Base-by-base conservation (phyloP, 1,140 invertebrate genomes). In the Caenorhabditis remanei region DNA sequence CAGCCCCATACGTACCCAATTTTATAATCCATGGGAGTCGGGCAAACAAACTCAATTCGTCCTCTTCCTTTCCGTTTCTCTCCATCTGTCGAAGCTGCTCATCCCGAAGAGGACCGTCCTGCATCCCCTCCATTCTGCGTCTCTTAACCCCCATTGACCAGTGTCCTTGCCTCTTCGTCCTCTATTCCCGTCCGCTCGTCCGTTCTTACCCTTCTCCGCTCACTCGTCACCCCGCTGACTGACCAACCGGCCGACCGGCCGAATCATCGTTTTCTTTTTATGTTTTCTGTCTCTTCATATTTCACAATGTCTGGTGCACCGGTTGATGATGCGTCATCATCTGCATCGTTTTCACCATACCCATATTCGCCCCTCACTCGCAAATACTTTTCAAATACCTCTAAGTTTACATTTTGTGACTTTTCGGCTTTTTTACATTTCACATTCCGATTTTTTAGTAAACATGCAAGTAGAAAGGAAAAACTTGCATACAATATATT, bases 11-110 rank as follows among this genome's bases (percentile, higher is more conserved):
- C 71, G 71, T 79, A 79, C 71, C 71, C 71, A 79, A 79, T 79
- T 79, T 79, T 79, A 79, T 79, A 79, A 79, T 79, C 71, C 71
- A 79, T 79, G 71, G 71, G 71, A 79, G 71, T 79, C 71, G 71
- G 71, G 71, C 71, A 79, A 79, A 79, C 71, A 79, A 79, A 79
- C 71, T 79, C 71, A 79, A 79, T 50, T 79, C 71, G 71, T 50
- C 71, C 21, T 79, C 46, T 79, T 79, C 71, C 24, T 32, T 40
- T 11, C 24, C 50, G 5, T 53, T 32, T n/a, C n/a, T 14, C 56
- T n/a, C 71, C 71, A 79, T 79, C 46, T 79, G 43, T 79, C 71
- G 71, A 79, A 21, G 14, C 71, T 79, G 71, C 71, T 79, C 71
- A 79, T 79, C 71, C 71, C 71, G 71, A 50, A 79, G 46, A 50